Evolutionary conservation across 2,888 invertebrate species (phyloP).

Genomic region (Blastobasis lacticolella): DNA sequence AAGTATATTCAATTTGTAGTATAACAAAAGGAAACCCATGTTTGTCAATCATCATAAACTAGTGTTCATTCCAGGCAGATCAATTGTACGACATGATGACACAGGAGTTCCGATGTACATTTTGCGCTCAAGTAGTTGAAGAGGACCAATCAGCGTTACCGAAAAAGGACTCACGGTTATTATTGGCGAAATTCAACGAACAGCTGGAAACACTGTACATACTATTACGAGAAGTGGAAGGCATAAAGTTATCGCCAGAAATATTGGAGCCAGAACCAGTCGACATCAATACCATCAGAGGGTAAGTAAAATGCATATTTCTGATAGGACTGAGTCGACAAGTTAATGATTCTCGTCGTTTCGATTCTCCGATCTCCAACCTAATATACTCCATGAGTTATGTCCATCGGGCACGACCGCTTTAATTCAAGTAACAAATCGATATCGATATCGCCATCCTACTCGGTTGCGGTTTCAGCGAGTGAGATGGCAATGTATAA

Average conservation of each 20-base stretch:
- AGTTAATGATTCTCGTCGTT: background rate
- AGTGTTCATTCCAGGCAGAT: slow-evolving; percentile 77
- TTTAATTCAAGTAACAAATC: no score
- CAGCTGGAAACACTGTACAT: slow-evolving; percentile 95
- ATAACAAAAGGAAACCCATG: no score
- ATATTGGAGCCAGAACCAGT: slow-evolving; percentile 96
- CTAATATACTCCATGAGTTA: no score
- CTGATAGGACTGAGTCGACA: background rate
- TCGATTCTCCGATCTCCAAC: no score
- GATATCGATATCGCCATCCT: no score
- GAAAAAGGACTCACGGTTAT: slow-evolving; percentile 91
- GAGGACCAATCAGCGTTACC: slow-evolving; percentile 96
- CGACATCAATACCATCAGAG: slow-evolving; percentile 88
- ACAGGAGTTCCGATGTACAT: slow-evolving; percentile 91
- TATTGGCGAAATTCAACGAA: slow-evolving; percentile 94
- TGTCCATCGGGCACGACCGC: no score
- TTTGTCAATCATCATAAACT: no score
- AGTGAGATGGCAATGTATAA: no score
- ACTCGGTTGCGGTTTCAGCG: no score
- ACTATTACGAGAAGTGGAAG: slow-evolving; percentile 91
- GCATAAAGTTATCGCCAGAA: slow-evolving; percentile 93
- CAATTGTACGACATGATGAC: slow-evolving; percentile 90
- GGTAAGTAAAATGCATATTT: slow-evolving; percentile 52
- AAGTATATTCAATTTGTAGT: no score
- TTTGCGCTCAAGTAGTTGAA: slow-evolving; percentile 90